Evolutionary conservation across 2,113 vertebrate species (phyloP), one percentile per base, ranked within the genome.

Genomic region (Arenaria interpres): DNA sequence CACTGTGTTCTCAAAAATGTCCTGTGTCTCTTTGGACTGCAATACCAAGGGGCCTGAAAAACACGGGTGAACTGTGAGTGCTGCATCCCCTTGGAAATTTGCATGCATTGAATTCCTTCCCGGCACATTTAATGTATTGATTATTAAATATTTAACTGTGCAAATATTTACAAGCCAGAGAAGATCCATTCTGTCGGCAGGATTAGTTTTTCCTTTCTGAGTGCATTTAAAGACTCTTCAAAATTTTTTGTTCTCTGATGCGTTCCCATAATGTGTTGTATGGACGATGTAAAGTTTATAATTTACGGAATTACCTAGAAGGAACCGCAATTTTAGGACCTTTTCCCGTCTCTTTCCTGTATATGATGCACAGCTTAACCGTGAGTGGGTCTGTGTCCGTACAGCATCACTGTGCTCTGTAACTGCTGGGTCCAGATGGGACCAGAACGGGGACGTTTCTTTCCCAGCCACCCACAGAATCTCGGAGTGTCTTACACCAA

Each of bases 401-500:
- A 5, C 30, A 74, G 48, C 48, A 25, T 3, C 48, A 10, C 30
- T 4, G 6, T 23, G 24, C 60, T 45, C 1, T n/a, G 3, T 1
- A 48, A 12, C 22, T 15, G 56, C 21, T 57, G 33, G 37, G 78
- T 64, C 48, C 83, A 69, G 20, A 0, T 3, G 48, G 51, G 72
- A 13, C 11, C 68, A 33, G 35, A 25, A 10, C 1, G 9, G 76
- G 45, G 72, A 45, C 6, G 5, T 66, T 39, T 6, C 0, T 46
- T 7, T 0, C 11, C 54, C 63, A 23, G 71, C 32, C 33, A 37
- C 13, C 78, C 14, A 69, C 33, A 9, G 75, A 59, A 67, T 4
- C 37, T 35, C 2, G 3, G n/a, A 5, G 8, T 28, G 76, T 84
- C 80, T 4, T 7, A 7, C 33, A 4, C 59, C 4, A 6, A 0